Evolutionary conservation across 1,140 invertebrate species (phyloP), one percentile per base, ranked within the genome.

Genomic region (Trichomalopsis sarcophagae): DNA sequence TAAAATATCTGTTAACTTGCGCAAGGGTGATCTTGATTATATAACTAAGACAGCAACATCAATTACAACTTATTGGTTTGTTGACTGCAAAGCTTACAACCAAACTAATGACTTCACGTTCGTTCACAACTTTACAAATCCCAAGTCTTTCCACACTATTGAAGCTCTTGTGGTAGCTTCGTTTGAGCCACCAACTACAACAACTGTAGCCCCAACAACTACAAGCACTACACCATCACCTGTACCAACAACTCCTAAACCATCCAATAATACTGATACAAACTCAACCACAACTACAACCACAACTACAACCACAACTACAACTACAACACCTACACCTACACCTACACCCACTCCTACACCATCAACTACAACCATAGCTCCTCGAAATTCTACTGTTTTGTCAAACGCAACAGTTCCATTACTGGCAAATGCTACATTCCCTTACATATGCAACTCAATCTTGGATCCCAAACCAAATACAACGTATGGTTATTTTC

Each of bases 401-500:
- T 82, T 82, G 0, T 87, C 89, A 30, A 84, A 89, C 27, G 74
- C 87, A 27, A 81, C 86, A 75, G 71, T 75, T 62, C n/a, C 87
- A 89, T 13, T 83, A 88, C 86, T 90, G 86, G 40, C 87, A 90
- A 88, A 91, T 90, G 66, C 84, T 82, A 69, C 91, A 88, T 88
- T 89, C 88, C 33, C 89, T 83, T 76, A 88, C 89, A 69, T 89
- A 87, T 86, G 75, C 13, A 81, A 75, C 1, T 94, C 94, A 36
- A 91, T 94, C 14, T 92, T 96, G 33, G 93, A 95, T 0, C 93
- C 94, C 71, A 95, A 96, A 91, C 91, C 94, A 6, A 94, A 95
- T 55, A 96, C 96, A 87, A 95, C 94, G 7, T 96, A 96, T 91
- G 96, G 96, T n/a, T 95, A 95, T 89, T 97, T 96, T 88, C 89